Base-by-base conservation (phyloP, 2,113 vertebrate genomes). In the Chlorodrepanis virens region DNA sequence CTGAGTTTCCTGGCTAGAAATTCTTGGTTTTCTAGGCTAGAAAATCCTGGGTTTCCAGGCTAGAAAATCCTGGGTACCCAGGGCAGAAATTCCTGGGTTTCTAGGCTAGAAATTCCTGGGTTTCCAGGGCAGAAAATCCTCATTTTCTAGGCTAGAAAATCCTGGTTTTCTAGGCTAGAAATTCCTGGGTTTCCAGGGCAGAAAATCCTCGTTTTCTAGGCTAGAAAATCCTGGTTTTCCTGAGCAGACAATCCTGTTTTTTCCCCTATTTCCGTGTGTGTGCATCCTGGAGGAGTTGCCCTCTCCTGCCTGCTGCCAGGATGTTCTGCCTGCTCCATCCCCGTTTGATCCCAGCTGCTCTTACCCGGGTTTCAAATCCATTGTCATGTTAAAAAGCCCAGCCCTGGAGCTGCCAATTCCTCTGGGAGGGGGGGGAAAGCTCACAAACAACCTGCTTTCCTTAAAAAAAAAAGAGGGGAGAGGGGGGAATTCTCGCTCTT, bases 241-340 rank as follows among this genome's bases (percentile, higher is more conserved):
- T 21, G 10, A 33, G 28, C 24, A 49, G 60, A 70, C 60, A 35
- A 18, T 65, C 21, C 45, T 11, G 12, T 0, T 11, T 40, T 80
- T 21, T 5, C 1, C 22, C 21, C 1, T 20, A 0, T 39, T 52
- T 10, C 37, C 33, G 1, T 13, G 5, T 19, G 14, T 14, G 21
- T 21, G 5, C 11, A 11, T 6, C 42, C 59, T 61, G 28, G 24
- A 23, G 65, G 14, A 59, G 24, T 16, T 35, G 0, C 8, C 1
- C 3, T 61, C 11, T 23, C 69, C 53, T 37, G 42, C 50, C 57
- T 69, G 42, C 74, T 78, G 56, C 33, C 33, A 35, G 56, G 33
- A 57, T 35, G 9, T 35, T 57, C 37, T 42, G 47, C 54, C 44
- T 72, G 37, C 74, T 78, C 54, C 27, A 29, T 33, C 37, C 81